Percentiles rank a stretch among this genome's conserved stretches.
Evolutionary conservation across 1,140 invertebrate species (phyloP).

Genomic region (Whitmania pigra): DNA sequence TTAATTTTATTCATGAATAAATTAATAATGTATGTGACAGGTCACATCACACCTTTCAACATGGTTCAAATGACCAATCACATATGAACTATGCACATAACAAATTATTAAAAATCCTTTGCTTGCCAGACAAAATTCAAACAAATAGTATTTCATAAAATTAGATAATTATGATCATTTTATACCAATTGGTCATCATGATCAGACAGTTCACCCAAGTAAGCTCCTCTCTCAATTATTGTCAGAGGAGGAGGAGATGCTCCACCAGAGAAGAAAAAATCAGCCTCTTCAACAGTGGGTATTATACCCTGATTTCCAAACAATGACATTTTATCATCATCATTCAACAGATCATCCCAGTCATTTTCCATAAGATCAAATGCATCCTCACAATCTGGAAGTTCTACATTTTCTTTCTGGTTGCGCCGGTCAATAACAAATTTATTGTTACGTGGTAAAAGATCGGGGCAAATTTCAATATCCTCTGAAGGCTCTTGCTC

Average conservation of each 20-base stretch:
- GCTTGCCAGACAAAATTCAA: too few relatives aligned
- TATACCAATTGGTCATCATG: too few relatives aligned
- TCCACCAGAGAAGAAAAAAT: constrained; percentile 6
- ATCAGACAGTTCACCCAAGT: too few relatives aligned
- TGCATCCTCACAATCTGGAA: neutral
- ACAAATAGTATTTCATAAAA: too few relatives aligned
- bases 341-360: neutral
- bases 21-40: too few relatives aligned
- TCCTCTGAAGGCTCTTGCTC: neutral
- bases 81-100: too few relatives aligned
- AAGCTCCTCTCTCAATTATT: neutral
- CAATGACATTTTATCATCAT: neutral
- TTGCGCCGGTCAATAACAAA: neutral
- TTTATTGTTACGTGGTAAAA: neutral
- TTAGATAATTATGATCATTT: too few relatives aligned
- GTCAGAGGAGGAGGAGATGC: constrained; percentile 10
- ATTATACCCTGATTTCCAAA: neutral
- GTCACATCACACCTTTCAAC: too few relatives aligned
- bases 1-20: too few relatives aligned
- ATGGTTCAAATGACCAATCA: too few relatives aligned
- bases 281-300: constrained; percentile 2
- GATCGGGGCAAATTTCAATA: neutral
- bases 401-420: neutral
- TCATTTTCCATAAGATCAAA: constrained; percentile 1
- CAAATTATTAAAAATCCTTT: too few relatives aligned